These are phyloP conservation scores for Callipepla squamata DNA, from an alignment of 2,113 vertebrate species.

Conservation along the genomic window DNA sequence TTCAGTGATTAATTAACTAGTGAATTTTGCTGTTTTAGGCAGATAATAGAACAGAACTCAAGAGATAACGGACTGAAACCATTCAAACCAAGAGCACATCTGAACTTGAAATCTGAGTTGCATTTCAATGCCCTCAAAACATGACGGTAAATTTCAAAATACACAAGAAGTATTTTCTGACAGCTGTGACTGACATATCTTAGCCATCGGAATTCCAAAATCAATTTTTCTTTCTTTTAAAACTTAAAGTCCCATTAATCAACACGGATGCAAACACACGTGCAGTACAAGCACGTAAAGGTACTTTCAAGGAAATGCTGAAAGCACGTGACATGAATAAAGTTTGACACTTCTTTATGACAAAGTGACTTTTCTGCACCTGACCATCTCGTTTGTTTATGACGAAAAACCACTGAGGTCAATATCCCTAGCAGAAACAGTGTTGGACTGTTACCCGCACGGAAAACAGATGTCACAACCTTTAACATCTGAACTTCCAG, in stretches of 20 bases:
- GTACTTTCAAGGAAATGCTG: background rate
- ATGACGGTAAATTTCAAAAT: background rate
- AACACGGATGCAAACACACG: background rate
- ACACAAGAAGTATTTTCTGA: background rate
- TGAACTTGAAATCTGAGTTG: background rate
- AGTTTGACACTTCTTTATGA: background rate
- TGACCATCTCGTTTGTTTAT: background rate
- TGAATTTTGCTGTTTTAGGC: background rate
- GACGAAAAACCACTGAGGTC: background rate
- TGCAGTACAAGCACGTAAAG: background rate
- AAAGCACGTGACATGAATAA: background rate
- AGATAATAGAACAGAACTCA: background rate
- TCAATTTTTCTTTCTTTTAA: background rate
- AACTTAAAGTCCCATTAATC: background rate
- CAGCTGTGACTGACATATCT: background rate
- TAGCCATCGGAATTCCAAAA: background rate
- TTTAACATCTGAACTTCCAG: background rate
- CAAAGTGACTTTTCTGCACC: background rate
- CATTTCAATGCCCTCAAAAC: background rate
- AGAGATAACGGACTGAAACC: background rate
- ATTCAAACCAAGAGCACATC: background rate
- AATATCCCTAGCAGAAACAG: background rate
- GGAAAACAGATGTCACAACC: fast-evolving
- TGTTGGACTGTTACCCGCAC: background rate
- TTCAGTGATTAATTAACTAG: background rate